phyloP scores from a whole-genome alignment of 2,888 invertebrate species.

The Thereva nobilitata region DNA sequence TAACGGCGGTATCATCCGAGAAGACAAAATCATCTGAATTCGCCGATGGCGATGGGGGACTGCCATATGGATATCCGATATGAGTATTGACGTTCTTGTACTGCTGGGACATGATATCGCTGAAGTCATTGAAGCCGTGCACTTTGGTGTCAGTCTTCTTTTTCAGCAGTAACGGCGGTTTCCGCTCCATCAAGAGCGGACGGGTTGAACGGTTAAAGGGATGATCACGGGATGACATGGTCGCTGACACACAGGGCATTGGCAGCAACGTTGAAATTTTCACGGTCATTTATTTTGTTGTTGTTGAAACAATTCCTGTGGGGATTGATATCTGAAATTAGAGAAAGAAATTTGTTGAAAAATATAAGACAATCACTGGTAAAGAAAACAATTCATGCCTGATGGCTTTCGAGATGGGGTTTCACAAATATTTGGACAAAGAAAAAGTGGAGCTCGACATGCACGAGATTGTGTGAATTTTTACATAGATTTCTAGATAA shows the following conservation, averaged over 20 bases:
- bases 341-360: not conserved
- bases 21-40: slow-evolving; percentile 53
- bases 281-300: slow-evolving; percentile 47
- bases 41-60: slow-evolving; percentile 55
- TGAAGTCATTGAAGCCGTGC: slow-evolving; percentile 57
- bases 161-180: slow-evolving; percentile 48
- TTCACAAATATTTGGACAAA: too few species aligned
- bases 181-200: slow-evolving; percentile 52
- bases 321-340: not conserved
- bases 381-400: too few species aligned
- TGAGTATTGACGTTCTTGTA: slow-evolving; percentile 54
- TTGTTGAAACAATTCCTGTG: not conserved
- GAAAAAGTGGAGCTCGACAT: too few species aligned
- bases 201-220: slow-evolving; percentile 54
- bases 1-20: slow-evolving; percentile 44
- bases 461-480: too few species aligned
- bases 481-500: too few species aligned
- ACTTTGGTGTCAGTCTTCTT: slow-evolving; percentile 49
- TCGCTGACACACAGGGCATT: slow-evolving; percentile 42
- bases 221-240: slow-evolving; percentile 52
- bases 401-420: too few species aligned
- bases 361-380: not conserved
- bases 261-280: slow-evolving; percentile 49
- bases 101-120: slow-evolving; percentile 54
- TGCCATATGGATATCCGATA: slow-evolving; percentile 57